Percentiles rank a stretch among this genome's conserved stretches.
Conservation (phyloP, 1,140 invertebrate genomes). For the Heliconius hermathena region DNA sequence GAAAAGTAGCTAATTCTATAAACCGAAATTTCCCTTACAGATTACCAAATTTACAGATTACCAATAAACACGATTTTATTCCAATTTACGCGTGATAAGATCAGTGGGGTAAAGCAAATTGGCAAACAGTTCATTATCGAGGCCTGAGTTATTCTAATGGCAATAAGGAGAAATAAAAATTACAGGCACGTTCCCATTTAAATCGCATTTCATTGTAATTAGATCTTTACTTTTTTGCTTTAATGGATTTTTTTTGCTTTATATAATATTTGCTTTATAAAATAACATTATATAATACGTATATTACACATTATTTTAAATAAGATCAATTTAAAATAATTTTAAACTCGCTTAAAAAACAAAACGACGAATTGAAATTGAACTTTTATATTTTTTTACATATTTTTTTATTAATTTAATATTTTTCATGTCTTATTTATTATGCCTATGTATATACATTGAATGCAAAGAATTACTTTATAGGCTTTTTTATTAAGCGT, state of each 20-base stretch:
- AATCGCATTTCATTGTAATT: slow-evolving; percentile 19
- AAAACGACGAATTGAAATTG: no score
- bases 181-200: slow-evolving; percentile 25
- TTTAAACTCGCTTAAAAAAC: no score
- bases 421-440: no score
- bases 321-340: no score
- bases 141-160: slow-evolving; percentile 33
- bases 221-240: slow-evolving; percentile 13
- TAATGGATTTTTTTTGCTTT: background rate
- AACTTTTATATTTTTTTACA: no score
- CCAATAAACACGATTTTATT: slow-evolving; percentile 22
- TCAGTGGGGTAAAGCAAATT: slow-evolving; percentile 31
- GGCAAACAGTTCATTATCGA: slow-evolving; percentile 40
- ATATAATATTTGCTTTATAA: no score
- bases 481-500: no score
- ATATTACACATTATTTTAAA: no score
- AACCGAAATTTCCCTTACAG: background rate
- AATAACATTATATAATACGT: no score
- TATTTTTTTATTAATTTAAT: no score
- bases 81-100: slow-evolving; percentile 23
- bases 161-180: slow-evolving; percentile 36
- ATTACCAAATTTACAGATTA: slow-evolving; percentile 8
- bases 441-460: no score
- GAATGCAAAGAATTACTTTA: no score
- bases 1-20: background rate